Evolutionary conservation across 2,888 invertebrate species (phyloP), one percentile per base, ranked within the genome.

Genomic region (Ariolimax columbianus): DNA sequence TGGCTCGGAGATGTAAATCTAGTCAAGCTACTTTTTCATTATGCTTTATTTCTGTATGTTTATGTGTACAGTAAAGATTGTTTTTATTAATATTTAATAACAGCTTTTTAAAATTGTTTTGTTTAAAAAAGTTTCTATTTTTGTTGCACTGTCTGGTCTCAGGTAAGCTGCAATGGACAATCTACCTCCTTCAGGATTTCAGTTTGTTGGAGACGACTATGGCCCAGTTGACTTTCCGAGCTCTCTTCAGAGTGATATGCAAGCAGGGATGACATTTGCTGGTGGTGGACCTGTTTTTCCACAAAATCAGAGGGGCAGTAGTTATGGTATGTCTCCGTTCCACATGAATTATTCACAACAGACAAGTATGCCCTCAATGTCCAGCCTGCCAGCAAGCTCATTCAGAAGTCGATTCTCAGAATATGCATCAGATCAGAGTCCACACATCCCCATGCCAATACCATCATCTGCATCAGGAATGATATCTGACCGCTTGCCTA

Each of bases 401-500:
- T 84, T 84, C 55, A 59, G 84, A 51, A 84, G 75, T 47, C 33
- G 84, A 63, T 84, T 84, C 75, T 51, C 80, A 43, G 84, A 84
- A 17, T 84, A 80, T 63, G 59, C 84, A n/a, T 43, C 84, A 23
- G 84, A 84, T 43, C 84, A 84, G 68, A 79, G 80, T 43, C 80
- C 84, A 11, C 84, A 84, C 66, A 73, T 75, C 2, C 80, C 84
- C 19, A 84, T 84, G 84, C 75, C 84, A 43, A 47, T 84, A 19
- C 80, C 84, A 23, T 80, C 84, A 30, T 75, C 84, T n/a, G 84
- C 80, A 43, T 70, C 84, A 36, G 84, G 82, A 40, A 86, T 87
- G 72, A 85, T 84, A 73, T 81, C 85, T 40, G 88, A 87, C 36
- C 84, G 85, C 30, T 78, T 88, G 72, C 86, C 87, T 26, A 86